phyloP scores from a whole-genome alignment of 2,888 invertebrate species.

The Tenthredo amoena region DNA sequence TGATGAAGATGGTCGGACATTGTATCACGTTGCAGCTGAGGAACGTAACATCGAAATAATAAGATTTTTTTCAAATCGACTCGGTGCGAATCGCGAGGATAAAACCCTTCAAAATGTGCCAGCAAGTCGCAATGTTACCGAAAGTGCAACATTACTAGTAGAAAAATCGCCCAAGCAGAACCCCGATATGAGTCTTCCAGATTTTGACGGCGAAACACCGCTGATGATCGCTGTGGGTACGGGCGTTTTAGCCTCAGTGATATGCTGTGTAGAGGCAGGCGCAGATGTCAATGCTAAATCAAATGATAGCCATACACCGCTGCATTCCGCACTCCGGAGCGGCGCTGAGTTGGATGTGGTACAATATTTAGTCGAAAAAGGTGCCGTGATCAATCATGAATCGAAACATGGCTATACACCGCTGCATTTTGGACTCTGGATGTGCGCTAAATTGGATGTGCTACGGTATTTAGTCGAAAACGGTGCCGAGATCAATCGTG shows the following conservation, averaged over 20 bases:
- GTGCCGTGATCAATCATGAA: too few species aligned
- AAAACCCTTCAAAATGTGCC: neutral
- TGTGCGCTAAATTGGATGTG: too few species aligned
- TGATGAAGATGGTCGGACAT: neutral
- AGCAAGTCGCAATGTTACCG: too few species aligned
- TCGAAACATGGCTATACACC: neutral
- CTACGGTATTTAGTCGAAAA: neutral
- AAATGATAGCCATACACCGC: neutral
- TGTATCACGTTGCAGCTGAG: neutral
- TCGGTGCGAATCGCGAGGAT: neutral
- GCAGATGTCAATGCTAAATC: neutral
- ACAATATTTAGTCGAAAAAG: too few species aligned
- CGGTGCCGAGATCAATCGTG: neutral
- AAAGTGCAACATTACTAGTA: too few species aligned
- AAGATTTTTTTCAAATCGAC: neutral
- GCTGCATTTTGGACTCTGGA: too few species aligned
- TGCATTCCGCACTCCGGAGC: too few species aligned
- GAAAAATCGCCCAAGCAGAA: neutral
- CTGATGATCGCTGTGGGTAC: too few species aligned
- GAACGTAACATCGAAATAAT: neutral
- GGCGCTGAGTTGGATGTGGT: too few species aligned
- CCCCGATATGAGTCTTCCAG: too few species aligned
- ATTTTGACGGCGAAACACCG: too few species aligned
- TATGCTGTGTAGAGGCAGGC: neutral
- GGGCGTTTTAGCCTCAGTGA: too few species aligned